Percentiles rank a stretch among this genome's conserved stretches.
Evolutionary conservation across 2,888 invertebrate species (phyloP).

Genomic region (Phalera bucephala): DNA sequence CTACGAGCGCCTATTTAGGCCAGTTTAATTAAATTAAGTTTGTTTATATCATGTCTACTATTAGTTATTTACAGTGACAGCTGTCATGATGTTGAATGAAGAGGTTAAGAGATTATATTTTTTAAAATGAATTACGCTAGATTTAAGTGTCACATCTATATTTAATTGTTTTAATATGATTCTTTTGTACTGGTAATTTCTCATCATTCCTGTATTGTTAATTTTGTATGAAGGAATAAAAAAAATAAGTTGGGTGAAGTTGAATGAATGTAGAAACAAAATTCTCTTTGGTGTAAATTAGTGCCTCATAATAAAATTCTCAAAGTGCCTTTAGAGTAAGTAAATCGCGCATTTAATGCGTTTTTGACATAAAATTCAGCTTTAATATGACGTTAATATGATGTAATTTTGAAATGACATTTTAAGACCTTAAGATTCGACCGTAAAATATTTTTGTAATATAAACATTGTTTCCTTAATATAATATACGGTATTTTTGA

Average conservation of each 20-base stretch:
- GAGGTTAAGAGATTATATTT: no score
- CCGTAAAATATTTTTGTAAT: conserved; percentile 24
- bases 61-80: no score
- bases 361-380: conserved; percentile 15
- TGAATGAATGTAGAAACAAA: no score
- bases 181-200: conserved; percentile 6
- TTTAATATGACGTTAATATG: conserved; percentile 26
- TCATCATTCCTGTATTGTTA: conserved; percentile 25
- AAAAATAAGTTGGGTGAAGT: no score
- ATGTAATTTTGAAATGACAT: conserved; percentile 8
- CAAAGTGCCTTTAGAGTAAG: conserved; percentile 2
- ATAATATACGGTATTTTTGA: conserved; percentile 10
- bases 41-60: no score
- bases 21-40: background rate
- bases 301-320: background rate
- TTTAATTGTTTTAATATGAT: no score
- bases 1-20: no score
- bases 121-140: no score
- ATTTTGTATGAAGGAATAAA: conserved; percentile 6
- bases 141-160: no score
- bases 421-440: conserved; percentile 10
- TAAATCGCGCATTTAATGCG: conserved; percentile 23
- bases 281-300: no score
- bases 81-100: no score
- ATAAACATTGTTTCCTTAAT: conserved; percentile 22